A percentile compares a stretch with the other conserved stretches of the same genome.
These are phyloP conservation scores for Hipposideros armiger DNA, from an alignment of 2,113 vertebrate genomes.

Conservation along the genomic window DNA sequence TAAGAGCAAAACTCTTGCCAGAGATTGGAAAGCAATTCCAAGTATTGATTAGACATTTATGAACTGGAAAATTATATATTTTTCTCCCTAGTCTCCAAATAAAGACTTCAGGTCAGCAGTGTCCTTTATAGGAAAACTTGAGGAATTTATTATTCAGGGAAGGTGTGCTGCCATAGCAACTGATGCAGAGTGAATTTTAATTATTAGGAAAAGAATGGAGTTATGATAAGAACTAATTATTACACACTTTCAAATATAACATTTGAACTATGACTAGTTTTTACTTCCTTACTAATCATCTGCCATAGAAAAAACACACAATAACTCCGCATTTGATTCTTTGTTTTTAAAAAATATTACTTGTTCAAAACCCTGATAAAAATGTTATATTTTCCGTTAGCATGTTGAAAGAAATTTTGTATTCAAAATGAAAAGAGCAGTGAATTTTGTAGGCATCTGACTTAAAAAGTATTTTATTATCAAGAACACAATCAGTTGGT, in stretches of 20 bases:
- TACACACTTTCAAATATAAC: conserved; percentile 33
- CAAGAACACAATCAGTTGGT: conserved; percentile 13
- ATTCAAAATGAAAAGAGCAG: conserved; percentile 37
- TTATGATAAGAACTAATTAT: conserved; percentile 82
- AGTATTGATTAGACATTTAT: conserved; percentile 61
- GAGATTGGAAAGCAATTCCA: conserved; percentile 2
- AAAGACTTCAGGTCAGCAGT: conserved; percentile 60
- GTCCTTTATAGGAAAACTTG: conserved; percentile 70
- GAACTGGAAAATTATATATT: conserved; percentile 45
- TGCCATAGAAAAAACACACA: background rate
- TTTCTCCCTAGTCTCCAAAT: conserved; percentile 41
- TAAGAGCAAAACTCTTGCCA: conserved; percentile 52
- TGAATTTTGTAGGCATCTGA: conserved; percentile 27
- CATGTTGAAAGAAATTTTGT: conserved; percentile 28
- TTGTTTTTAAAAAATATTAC: conserved; percentile 18
- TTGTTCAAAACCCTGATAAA: conserved; percentile 33
- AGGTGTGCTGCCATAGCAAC: conserved; percentile 86
- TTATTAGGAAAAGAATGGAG: conserved; percentile 79
- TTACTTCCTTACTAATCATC: conserved; percentile 52
- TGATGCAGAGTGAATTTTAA: conserved; percentile 83
- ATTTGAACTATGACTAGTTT: background rate
- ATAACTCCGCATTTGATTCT: conserved; percentile 23
- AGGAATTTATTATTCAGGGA: conserved; percentile 81
- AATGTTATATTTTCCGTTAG: conserved; percentile 45
- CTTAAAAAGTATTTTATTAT: conserved; percentile 55